Evolutionary conservation across 2,888 invertebrate species (phyloP).

Genomic region (Neelides folsomi): DNA sequence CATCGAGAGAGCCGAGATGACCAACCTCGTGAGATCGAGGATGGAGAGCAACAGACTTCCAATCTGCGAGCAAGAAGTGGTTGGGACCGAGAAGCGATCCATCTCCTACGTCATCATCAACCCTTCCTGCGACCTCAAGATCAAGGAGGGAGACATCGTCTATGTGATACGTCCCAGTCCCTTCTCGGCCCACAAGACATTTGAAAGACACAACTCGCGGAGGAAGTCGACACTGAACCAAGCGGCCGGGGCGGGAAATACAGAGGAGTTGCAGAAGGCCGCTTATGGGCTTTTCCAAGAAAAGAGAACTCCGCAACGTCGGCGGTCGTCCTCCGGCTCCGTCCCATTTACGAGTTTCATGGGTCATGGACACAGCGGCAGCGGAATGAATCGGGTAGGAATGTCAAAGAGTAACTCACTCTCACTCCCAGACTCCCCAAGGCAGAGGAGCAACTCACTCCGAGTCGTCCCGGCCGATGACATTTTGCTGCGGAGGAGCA

Average conservation of each 20-base stretch:
- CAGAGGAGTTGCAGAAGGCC: slow-evolving; percentile 28
- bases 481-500: slow-evolving; percentile 64
- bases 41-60: slow-evolving; percentile 89
- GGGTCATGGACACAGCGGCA: slow-evolving; percentile 8
- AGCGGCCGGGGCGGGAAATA: slow-evolving; percentile 11
- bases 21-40: slow-evolving; percentile 80
- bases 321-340: slow-evolving; percentile 20
- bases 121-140: slow-evolving; percentile 88
- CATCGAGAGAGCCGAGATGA: slow-evolving; percentile 89
- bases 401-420: slow-evolving; percentile 17
- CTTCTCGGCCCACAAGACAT: slow-evolving; percentile 86
- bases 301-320: slow-evolving; percentile 3
- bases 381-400: slow-evolving; percentile 12
- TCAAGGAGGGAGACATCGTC: slow-evolving; percentile 93
- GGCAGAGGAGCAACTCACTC: slow-evolving; percentile 59
- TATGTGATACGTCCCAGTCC: slow-evolving; percentile 73
- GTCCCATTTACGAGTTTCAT: neutral
- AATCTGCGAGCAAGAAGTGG: slow-evolving; percentile 77
- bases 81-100: slow-evolving; percentile 67
- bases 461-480: slow-evolving; percentile 56
- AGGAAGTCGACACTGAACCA: slow-evolving; percentile 44
- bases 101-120: slow-evolving; percentile 96
- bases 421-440: slow-evolving; percentile 26
- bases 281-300: slow-evolving; percentile 23
- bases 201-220: slow-evolving; percentile 77